A percentile compares a stretch with the other conserved stretches of the same genome.
phyloP scores from a whole-genome alignment of 2,113 vertebrate genomes.

The Tetraodon nigroviridis region DNA sequence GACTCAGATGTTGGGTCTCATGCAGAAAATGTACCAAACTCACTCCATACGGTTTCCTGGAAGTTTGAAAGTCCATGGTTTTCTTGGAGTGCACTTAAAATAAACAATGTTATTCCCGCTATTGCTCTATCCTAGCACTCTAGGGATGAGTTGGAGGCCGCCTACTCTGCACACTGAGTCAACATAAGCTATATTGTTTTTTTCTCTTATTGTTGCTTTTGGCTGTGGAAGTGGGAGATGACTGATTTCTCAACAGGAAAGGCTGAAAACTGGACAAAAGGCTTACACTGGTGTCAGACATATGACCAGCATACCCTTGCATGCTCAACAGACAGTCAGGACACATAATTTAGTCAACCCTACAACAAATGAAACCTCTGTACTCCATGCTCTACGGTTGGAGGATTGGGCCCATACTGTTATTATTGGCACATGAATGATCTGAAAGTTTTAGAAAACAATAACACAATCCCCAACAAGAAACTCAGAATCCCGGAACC shows the following conservation, averaged over 20 bases:
- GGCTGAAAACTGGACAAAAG: neutral
- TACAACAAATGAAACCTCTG: no score
- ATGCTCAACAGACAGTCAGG: no score
- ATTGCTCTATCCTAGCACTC: slow-evolving; percentile 31
- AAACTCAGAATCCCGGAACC: no score
- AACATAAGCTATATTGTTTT: slow-evolving; percentile 8
- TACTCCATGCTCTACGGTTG: no score
- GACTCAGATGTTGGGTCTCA: slow-evolving; percentile 5
- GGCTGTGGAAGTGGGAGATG: slow-evolving; percentile 26
- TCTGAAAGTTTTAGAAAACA: no score
- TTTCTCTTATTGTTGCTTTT: no score
- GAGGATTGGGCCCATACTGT: no score
- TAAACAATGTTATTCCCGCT: slow-evolving; percentile 13
- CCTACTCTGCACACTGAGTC: slow-evolving; percentile 26
- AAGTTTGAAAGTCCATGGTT: neutral
- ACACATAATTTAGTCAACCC: no score
- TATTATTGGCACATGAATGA: no score
- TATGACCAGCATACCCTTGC: no score
- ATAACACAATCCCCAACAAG: no score
- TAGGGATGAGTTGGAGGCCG: slow-evolving; percentile 45
- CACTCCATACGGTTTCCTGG: slow-evolving; percentile 20
- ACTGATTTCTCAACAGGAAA: neutral
- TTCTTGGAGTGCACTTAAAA: slow-evolving; percentile 17
- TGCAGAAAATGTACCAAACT: neutral
- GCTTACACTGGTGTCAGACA: neutral